Base-by-base conservation (phyloP, 2,888 invertebrate genomes). In the Cataglyphis albicans region DNA sequence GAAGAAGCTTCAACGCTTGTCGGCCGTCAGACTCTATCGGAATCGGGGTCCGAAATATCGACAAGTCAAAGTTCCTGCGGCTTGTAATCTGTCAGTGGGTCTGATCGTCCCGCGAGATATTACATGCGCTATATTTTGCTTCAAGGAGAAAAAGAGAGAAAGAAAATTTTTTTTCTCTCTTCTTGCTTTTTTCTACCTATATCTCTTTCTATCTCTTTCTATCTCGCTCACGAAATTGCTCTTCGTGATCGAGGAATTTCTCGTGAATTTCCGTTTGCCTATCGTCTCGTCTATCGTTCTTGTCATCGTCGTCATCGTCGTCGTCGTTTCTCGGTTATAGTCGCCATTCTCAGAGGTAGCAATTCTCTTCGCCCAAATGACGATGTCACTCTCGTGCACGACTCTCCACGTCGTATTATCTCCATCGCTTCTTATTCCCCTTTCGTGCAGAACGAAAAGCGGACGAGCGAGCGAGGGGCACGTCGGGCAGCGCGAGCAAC, bases 321-420 rank as follows among this genome's bases (percentile, higher is more conserved):
- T 73, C 83, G 21, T 68, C 64, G 9, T 78, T 48, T 68, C 78
- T 32, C 78, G 88, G 82, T 87, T 87, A 85, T 73, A 85, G 86
- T 84, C 84, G 87, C 81, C 85, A 70, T 41, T 74, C 85, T 52
- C n/a, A n/a, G 63, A 83, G 81, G 72, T 57, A 83, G 85, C 89
- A 90, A 90, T 88, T 82, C 87, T 85, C 84, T 57, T 80, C 72
- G 85, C 85, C 90, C 89, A 90, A 90, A 90, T 90, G 88, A 90
- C 89, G 90, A 90, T 90, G 89, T 90, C 90, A 90, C 89, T 80
- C 70, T 87, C 86, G 84, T 83, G 81, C 86, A 63, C 86, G 80
- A 48, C 72, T 81, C 82, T 76, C 65, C 52, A 38, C 72, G 72
- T 63, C 81, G 82, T 75, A 78, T 84, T 73, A 67, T 70, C 84